Conservation (phyloP, 30 jellyfish, hydroid and myxozoan species). For the Aurelia aurita region DNA sequence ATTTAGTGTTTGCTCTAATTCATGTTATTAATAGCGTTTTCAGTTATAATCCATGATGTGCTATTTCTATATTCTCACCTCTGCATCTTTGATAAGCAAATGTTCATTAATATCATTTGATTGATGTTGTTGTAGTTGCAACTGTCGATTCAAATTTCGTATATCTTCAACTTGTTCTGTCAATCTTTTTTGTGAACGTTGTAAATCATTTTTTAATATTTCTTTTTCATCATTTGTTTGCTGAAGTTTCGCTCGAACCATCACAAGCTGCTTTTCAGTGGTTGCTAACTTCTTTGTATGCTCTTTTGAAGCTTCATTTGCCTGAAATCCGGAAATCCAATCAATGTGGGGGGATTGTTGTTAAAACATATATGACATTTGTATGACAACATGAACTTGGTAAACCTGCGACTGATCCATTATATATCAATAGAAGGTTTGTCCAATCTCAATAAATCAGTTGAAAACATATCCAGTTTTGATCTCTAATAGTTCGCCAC, state of each 20-base stretch:
- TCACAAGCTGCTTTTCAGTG: conserved; percentile 68
- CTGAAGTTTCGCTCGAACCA: conserved; percentile 63
- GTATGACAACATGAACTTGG: too few species aligned
- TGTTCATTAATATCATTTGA: conserved; percentile 72
- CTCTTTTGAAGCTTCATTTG: conserved; percentile 53
- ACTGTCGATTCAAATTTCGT: conserved; percentile 25
- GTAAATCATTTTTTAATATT: conserved; percentile 61
- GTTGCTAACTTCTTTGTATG: conserved; percentile 55
- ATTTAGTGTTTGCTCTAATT: too few species aligned
- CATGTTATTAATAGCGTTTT: too few species aligned
- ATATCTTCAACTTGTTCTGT: conserved; percentile 74
- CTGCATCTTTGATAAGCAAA: conserved; percentile 83
- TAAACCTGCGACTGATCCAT: too few species aligned
- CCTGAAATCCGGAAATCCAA: conserved; percentile 12
- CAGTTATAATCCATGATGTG: too few species aligned
- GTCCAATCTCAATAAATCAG: too few species aligned
- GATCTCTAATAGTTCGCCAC: too few species aligned
- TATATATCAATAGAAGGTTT: too few species aligned
- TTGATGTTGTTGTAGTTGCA: conserved; percentile 62
- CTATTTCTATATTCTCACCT: conserved; percentile 69
- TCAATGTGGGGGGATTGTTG: too few species aligned
- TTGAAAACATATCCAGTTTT: too few species aligned
- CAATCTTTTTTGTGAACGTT: conserved; percentile 59
- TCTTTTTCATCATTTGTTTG: conserved; percentile 54
- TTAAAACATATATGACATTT: too few species aligned